Percentiles rank a stretch among this genome's conserved stretches.
Conservation (phyloP, 2,113 vertebrate genomes). For the Martes martes region DNA sequence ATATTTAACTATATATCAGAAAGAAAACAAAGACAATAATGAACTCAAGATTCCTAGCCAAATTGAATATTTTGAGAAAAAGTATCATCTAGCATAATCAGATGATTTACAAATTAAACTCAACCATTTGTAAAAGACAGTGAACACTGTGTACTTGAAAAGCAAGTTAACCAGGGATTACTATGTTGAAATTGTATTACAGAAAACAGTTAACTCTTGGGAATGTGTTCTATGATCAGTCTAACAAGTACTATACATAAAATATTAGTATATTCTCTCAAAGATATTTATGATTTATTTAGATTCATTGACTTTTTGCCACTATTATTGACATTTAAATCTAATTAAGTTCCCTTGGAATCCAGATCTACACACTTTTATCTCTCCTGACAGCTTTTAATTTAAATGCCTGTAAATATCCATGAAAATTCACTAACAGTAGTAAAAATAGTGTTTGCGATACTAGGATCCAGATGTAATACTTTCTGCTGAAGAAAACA, state of each 20-base stretch:
- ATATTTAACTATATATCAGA: slow-evolving; percentile 2
- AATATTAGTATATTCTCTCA: slow-evolving; percentile 81
- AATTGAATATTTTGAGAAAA: slow-evolving; percentile 67
- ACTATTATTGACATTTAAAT: slow-evolving; percentile 79
- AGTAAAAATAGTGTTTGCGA: slow-evolving; percentile 57
- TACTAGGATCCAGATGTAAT: slow-evolving; percentile 57
- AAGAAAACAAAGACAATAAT: slow-evolving; percentile 20
- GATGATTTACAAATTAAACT: slow-evolving; percentile 66
- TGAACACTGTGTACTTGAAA: slow-evolving; percentile 69
- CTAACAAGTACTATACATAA: slow-evolving; percentile 79
- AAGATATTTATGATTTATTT: slow-evolving; percentile 82
- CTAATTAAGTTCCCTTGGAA: slow-evolving; percentile 81
- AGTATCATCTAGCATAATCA: slow-evolving; percentile 51
- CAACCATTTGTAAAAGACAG: slow-evolving; percentile 77
- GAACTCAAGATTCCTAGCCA: not conserved
- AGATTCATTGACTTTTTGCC: slow-evolving; percentile 78
- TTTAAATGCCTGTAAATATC: slow-evolving; percentile 80
- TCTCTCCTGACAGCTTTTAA: slow-evolving; percentile 82
- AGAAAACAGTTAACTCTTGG: slow-evolving; percentile 80
- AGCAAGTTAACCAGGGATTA: slow-evolving; percentile 80
- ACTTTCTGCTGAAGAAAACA: slow-evolving; percentile 62
- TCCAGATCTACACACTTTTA: slow-evolving; percentile 78
- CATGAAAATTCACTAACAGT: slow-evolving; percentile 76
- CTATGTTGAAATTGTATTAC: slow-evolving; percentile 78
- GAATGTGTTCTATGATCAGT: slow-evolving; percentile 74